Percentiles rank a stretch among this genome's conserved stretches.
Conservation (phyloP, 2,113 vertebrate genomes). For the Microcebus tavaratra region DNA sequence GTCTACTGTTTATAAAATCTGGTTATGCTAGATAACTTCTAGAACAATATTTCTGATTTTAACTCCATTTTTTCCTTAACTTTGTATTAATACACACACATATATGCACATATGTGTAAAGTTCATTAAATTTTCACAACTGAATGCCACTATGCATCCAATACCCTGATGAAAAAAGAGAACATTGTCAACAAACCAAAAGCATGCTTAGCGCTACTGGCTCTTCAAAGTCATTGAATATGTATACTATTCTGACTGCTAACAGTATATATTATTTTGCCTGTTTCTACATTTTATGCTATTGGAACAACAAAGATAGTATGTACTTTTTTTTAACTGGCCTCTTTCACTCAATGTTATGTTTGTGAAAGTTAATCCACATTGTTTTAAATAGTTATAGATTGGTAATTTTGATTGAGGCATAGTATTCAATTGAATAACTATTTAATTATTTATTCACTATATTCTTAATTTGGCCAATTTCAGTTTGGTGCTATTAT, state of each 20-base stretch:
- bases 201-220: not conserved
- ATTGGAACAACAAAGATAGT: not conserved
- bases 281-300: not conserved
- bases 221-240: not conserved
- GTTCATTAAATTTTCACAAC: not conserved
- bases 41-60: conserved; percentile 68
- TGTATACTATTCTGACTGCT: not conserved
- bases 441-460: not conserved
- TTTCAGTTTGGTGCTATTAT: not conserved
- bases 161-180: not conserved
- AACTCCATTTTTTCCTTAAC: conserved; percentile 4
- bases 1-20: conserved; percentile 60
- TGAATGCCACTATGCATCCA: not conserved
- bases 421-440: not conserved
- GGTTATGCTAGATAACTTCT: conserved; percentile 54
- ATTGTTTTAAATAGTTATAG: not conserved
- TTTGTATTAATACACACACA: not conserved
- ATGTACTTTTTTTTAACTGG: not conserved
- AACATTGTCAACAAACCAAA: not conserved
- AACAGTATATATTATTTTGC: not conserved
- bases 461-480: not conserved
- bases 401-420: not conserved
- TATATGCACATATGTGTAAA: not conserved
- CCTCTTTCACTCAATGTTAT: not conserved
- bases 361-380: not conserved